Conservation (phyloP, 1,140 invertebrate genomes). For the Ceratina australensis region DNA sequence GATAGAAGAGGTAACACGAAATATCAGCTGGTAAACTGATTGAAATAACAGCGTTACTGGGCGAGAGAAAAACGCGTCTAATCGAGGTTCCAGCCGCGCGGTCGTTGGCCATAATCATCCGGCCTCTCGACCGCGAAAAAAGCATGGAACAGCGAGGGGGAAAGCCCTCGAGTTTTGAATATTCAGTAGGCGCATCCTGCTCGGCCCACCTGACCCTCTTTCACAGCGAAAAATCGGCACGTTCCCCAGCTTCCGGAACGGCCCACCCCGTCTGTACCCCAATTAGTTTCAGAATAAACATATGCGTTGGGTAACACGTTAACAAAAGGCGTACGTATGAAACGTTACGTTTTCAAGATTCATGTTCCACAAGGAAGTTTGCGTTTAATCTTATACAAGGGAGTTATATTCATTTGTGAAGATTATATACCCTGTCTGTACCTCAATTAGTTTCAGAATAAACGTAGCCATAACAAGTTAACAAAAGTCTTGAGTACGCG, state of each 20-base stretch:
- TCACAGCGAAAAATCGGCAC: constrained; percentile 44
- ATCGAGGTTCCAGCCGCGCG: constrained; percentile 58
- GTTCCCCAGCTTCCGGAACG: not conserved
- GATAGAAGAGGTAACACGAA: too few species aligned
- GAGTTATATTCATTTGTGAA: too few species aligned
- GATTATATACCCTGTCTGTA: not conserved
- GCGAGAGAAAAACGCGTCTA: not conserved
- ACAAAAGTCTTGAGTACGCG: too few species aligned
- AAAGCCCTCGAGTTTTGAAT: constrained; percentile 75
- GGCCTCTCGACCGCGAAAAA: constrained; percentile 58
- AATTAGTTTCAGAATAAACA: constrained; percentile 22
- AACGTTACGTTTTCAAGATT: too few species aligned
- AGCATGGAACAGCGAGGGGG: constrained; percentile 52
- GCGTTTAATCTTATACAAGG: too few species aligned
- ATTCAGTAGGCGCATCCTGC: constrained; percentile 73
- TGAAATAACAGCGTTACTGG: not conserved
- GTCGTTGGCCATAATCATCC: constrained; percentile 73
- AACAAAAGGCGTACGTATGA: too few species aligned
- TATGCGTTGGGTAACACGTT: too few species aligned
- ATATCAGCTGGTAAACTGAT: too few species aligned
- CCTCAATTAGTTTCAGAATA: constrained; percentile 21
- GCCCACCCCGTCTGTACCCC: not conserved
- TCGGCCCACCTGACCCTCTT: constrained; percentile 72
- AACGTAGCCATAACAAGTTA: too few species aligned
- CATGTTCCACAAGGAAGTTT: too few species aligned